Base-by-base conservation (phyloP, 1,140 invertebrate genomes). In the Cylas formicarius region DNA sequence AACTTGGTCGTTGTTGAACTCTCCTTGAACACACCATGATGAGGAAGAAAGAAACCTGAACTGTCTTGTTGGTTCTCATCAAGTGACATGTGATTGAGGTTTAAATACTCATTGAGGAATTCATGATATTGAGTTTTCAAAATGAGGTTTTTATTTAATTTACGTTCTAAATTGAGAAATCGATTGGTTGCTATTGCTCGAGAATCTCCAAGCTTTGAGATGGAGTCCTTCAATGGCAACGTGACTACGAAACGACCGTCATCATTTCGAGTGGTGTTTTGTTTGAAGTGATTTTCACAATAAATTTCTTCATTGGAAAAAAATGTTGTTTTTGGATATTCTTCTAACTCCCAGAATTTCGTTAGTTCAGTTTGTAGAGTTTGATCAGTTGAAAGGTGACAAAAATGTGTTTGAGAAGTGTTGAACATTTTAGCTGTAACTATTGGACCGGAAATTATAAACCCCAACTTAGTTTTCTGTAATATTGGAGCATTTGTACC, bases 11-110 rank as follows among this genome's bases (percentile, higher is more conserved):
- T 61, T 8, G 37, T 33, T 10, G 52, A 57, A 11, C 45, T 22
- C 14, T 45, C 42, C 34, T 58, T 60, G 3, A 64, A 5, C 0
- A 70, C 65, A 5, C 52, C 51, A 26, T 67, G 66, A 47, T 72
- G 67, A 5, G 68, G 66, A n/a, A 71, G 29, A n/a, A 35, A 38
- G 14, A 31, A 46, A 14, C 10, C 5, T 4, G 13, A 3, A 17
- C 39, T 7, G 7, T 18, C 27, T 8, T 21, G 9, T 13, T 16
- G 4, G 23, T 32, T 17, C 10, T n/a, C n/a, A 7, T 37, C 7
- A 18, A 39, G 14, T 34, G 32, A 13, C 50, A 52, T 52, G 16
- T 52, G 49, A 22, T 28, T 24, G 19, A 55, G 22, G n/a, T 34
- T 9, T 23, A 20, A 17, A 24, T 52, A 55, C 38, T 55, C 52